Evolutionary conservation across 2,888 invertebrate species (phyloP), one percentile per base, ranked within the genome.

Genomic region (Zhuqinia jingwanae): DNA sequence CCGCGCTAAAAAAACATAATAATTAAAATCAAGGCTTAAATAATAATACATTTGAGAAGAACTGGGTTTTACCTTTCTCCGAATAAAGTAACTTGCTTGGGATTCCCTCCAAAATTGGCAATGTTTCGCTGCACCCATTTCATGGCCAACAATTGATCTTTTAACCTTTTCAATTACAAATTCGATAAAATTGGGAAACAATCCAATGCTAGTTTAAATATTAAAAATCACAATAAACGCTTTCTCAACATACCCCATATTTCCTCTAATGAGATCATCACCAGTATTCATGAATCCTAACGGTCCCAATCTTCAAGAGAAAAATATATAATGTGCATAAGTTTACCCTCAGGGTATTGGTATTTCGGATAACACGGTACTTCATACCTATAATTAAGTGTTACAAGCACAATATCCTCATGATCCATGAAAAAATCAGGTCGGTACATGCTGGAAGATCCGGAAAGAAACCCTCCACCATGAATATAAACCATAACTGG

Each of bases 391-490:
- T 89, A 90, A 25, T 89, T 89, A 2, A 90, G 27, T 20, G 89
- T 88, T 0, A 90, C 90, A 10, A 89, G 68, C 22, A 90, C 87
- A 1, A 89, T 78, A 60, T 89, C 85, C 70, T 89, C 27, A 36
- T 73, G 30, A 13, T 89, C 88, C 85, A 88, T 87, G 2, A 89
- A 80, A 68, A 87, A 89, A 50, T 85, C 82, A 1, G 87, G 76
- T 2, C 78, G 60, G 76, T 89, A 89, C 76, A 83, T 75, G 11
- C 47, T 56, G 22, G 85, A 50, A 5, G 85, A 63, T 0, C 89
- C 87, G 0, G 65, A 70, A 6, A 85, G 0, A 17, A 80, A 89
- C 20, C 85, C 73, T 25, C 88, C 84, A 20, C 85, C 88, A 45
- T 87, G 84, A 2, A 87, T 56, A 17, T 84, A 87, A 3, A 84